Conservation (phyloP, 2,888 invertebrate species). For the Dryobota labecula region DNA sequence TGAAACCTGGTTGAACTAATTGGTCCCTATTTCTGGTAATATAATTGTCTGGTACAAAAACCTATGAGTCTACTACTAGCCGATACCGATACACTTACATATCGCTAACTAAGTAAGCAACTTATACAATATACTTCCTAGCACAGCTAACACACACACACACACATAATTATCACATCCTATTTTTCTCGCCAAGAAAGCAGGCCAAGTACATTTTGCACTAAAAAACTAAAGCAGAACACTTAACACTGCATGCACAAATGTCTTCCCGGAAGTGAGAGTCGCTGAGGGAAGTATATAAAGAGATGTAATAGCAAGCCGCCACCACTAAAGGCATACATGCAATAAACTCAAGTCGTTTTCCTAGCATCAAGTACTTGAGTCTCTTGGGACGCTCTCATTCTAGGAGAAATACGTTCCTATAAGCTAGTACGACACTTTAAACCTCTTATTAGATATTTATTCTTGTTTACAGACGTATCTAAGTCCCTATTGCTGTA, state of each 20-base stretch:
- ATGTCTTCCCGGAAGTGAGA: conserved; percentile 44
- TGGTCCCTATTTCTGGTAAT: too few relatives aligned
- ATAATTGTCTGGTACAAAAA: too few relatives aligned
- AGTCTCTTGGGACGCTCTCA: conserved; percentile 45
- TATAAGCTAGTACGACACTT: conserved; percentile 37
- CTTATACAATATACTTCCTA: background rate
- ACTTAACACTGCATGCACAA: conserved; percentile 45
- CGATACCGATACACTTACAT: too few relatives aligned
- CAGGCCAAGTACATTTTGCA: conserved; percentile 23
- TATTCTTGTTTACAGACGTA: conserved; percentile 6
- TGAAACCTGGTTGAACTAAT: too few relatives aligned
- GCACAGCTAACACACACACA: background rate
- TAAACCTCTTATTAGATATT: conserved; percentile 40
- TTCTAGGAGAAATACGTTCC: conserved; percentile 43
- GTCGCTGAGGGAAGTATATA: conserved; percentile 52
- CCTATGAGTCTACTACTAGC: too few relatives aligned
- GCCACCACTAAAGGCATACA: conserved; percentile 57
- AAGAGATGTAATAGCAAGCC: conserved; percentile 46
- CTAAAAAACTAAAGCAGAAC: conserved; percentile 34
- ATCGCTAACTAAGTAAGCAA: background rate
- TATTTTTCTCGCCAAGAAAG: conserved; percentile 2
- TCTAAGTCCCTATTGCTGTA: background rate
- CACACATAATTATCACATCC: background rate
- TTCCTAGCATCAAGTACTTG: conserved; percentile 47
- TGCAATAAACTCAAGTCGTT: conserved; percentile 60